Base-by-base conservation (phyloP, 1,140 invertebrate genomes). In the Akabosia matsudoensis region DNA sequence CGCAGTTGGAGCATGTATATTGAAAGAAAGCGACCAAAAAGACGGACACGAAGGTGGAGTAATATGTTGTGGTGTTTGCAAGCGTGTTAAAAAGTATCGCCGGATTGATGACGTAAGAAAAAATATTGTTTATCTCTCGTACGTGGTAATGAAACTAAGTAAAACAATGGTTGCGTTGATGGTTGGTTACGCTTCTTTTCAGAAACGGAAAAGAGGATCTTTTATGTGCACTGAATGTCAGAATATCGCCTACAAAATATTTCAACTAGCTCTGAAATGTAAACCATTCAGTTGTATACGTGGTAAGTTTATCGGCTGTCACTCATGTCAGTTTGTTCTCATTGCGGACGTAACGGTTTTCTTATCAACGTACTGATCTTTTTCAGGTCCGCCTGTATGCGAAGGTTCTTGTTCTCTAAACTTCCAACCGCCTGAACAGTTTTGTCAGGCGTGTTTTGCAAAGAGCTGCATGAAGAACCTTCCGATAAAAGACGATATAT, bases 381-480 rank as follows among this genome's bases (percentile, higher is more conserved):
- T 61, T 61, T 61, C n/a, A 67, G 61, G 61, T 4, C 61, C 61
- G 31, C 61, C 61, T 14, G 22, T 67, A 30, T 67, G 61, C 31
- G 61, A 67, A 22, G 61, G 61, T 10, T 67, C 61, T 10, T 67
- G 61, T 67, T 30, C 61, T 31, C 24, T 67, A 13, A 13, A 14
- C 1, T 67, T 28, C 28, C 14, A 2, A 16, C 61, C 61, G 7
- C 61, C 28, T 3, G 61, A 67, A 2, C 61, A 67, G 28, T 67
- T 67, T 30, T 76, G 75, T 31, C 10, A 73, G 1, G 71, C 75
- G 0, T 76, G 75, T 33, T 76, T 76, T 33, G 24, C 72, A 24
- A 73, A 73, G 24, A 45, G 2, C 7, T 76, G 76, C 52, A 18
- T 76, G n/a, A 31, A 33, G 26, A 64, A 37, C 0, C 26, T 76